These are phyloP conservation scores for Tetramorium parvispinum DNA, from an alignment of 1,140 invertebrate genomes.

Conservation along the genomic window DNA sequence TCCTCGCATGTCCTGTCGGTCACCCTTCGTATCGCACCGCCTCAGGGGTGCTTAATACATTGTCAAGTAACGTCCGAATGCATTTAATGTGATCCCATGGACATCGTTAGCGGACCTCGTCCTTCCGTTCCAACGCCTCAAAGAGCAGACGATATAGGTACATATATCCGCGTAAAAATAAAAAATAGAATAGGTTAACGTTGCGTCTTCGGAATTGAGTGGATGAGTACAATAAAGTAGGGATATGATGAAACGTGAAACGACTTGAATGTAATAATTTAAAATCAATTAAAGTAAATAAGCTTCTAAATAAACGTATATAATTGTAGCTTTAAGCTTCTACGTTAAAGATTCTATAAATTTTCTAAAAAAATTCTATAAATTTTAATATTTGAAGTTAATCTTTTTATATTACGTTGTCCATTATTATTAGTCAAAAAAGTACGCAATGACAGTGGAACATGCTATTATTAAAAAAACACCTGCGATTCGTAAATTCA, in stretches of 20 bases:
- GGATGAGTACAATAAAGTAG: too few relatives aligned
- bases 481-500: background rate
- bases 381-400: too few relatives aligned
- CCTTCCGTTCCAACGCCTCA: conserved; percentile 67
- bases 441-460: too few relatives aligned
- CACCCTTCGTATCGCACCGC: conserved; percentile 62
- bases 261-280: too few relatives aligned
- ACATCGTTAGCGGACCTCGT: conserved; percentile 59
- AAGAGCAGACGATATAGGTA: background rate
- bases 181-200: background rate
- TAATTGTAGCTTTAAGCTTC: too few relatives aligned
- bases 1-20: conserved; percentile 73
- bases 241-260: too few relatives aligned
- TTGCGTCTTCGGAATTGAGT: background rate
- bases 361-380: too few relatives aligned
- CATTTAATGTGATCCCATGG: conserved; percentile 69
- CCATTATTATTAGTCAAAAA: too few relatives aligned
- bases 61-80: conserved; percentile 77
- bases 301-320: too few relatives aligned
- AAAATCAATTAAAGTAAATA: too few relatives aligned
- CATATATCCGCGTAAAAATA: background rate
- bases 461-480: background rate
- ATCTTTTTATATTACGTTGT: too few relatives aligned
- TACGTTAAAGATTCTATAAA: too few relatives aligned
- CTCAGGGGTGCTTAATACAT: conserved; percentile 76